Base-by-base conservation (phyloP, 2,888 invertebrate genomes). In the Aproaerema taeniolella region DNA sequence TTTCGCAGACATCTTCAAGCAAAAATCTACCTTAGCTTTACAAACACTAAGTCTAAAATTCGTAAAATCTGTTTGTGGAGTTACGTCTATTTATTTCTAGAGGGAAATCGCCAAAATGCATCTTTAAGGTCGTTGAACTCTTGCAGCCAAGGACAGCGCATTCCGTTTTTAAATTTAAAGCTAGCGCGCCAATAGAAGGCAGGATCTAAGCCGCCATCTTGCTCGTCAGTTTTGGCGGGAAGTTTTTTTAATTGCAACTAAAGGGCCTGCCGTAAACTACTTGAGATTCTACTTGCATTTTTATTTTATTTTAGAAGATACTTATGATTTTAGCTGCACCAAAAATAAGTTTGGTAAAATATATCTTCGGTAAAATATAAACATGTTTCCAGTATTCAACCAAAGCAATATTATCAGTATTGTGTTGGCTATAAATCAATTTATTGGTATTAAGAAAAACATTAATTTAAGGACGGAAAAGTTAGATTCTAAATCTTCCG, bases 171-270 rank as follows among this genome's bases (percentile, higher is more conserved):
- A 78, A 82, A 75, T 76, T 76, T 70, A 73, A 82, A 72, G 74
- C 79, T 86, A 83, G 85, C 83, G 72, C 75, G 68, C 83, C 83
- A 81, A 83, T 83, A 83, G 83, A 81, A 76, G 73, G 76, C 76
- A 67, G 68, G 71, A 74, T 82, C 86, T 86, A 85, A 85, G 78
- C 77, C 69, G 85, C 85, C 86, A 85, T 86, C 77, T 83, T 85
- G 78, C 56, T 56, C 75, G 71, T 81, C 78, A 72, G 67, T 76
- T 76, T 77, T 66, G 66, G 71, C 74, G 71, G 73, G 70, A 71
- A 55, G 53, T 50, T 66, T 68, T 74, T 74, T 71, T 67, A 67
- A 72, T 70, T 67, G 63, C 66, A 50, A 51, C 60, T 64, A 70
- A 67, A 65, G 64, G 67, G 73, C 72, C n/a, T 2, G n/a, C 15